Conservation (phyloP, 2,888 invertebrate genomes). For the Apodemia duryi region DNA sequence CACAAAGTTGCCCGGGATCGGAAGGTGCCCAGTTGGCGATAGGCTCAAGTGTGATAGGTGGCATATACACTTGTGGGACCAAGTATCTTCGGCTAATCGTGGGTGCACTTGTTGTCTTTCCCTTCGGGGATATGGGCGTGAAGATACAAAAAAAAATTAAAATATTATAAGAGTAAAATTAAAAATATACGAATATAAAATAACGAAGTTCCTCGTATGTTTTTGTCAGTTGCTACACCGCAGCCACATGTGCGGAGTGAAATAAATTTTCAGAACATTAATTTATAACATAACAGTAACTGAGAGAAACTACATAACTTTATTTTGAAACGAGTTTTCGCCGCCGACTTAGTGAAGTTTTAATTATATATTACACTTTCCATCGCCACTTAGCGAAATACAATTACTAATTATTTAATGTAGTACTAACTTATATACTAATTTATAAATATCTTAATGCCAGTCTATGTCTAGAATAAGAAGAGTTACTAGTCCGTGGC, state of each 20-base stretch:
- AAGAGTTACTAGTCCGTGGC: too few relatives aligned
- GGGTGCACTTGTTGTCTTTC: too few relatives aligned
- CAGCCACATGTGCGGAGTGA: conserved; percentile 18
- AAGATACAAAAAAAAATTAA: too few relatives aligned
- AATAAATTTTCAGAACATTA: conserved; percentile 20
- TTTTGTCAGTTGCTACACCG: conserved; percentile 18
- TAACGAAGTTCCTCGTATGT: conserved; percentile 29
- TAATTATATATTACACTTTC: not conserved
- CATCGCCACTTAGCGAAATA: not conserved
- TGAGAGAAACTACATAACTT: conserved; percentile 11
- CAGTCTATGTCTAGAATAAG: too few relatives aligned
- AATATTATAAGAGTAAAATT: conserved; percentile 16
- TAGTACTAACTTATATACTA: too few relatives aligned
- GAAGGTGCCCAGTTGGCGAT: too few relatives aligned
- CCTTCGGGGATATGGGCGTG: too few relatives aligned
- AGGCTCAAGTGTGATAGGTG: too few relatives aligned
- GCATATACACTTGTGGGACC: too few relatives aligned
- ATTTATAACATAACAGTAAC: conserved; percentile 18
- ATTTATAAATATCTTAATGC: too few relatives aligned
- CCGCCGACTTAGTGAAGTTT: not conserved
- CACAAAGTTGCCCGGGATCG: too few relatives aligned
- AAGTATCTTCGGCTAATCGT: too few relatives aligned
- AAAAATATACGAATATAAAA: conserved; percentile 27
- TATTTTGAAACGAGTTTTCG: not conserved
- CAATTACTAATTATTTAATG: not conserved